Evolutionary conservation across 2,888 invertebrate genomes (phyloP), one percentile per base, ranked within the genome.

Genomic region (Philaethria dido): DNA sequence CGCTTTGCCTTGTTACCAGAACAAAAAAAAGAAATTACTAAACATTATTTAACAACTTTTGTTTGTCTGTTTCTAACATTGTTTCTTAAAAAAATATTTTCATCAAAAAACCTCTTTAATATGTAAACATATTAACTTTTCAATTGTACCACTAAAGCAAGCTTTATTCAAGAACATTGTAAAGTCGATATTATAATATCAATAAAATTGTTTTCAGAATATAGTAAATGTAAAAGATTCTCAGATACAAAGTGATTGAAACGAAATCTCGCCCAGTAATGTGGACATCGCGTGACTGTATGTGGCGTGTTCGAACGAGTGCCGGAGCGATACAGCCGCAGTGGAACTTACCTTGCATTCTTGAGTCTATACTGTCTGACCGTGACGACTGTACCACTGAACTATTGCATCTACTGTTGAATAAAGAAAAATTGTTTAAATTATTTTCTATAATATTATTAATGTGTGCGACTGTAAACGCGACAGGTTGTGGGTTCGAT

Each of bases 171-270:
- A 25, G 2, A 25, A 8, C 9, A 18, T 42, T 36, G 18, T 11
- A 13, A 39, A 33, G 14, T 22, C 9, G 13, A n/a, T 25, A 11
- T 18, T n/a, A 44, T 13, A 54, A 33, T 20, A 55, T 36, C 14
- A 55, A 44, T 44, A 33, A 14, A 33, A 45, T 44, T 42, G 5
- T 47, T 55, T 64, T 13, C 47, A 47, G 45, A 64, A 55, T 55
- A 64, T 42, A 14, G 63, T 20, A 44, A 62, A 45, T 11, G 73
- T 69, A 73, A 77, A 79, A 83, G 80, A 79, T 79, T 80, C 78
- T 77, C 78, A 81, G 85, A 87, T 84, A 87, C 86, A 86, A 88
- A 89, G 86, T 89, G 88, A 90, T 90, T 89, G 88, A 85, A 87
- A 85, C 84, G 85, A 89, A 89, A 88, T 89, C 88, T 86, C 84